Evolutionary conservation across 2,113 vertebrate species (phyloP).

Genomic region (Hydrochoerus hydrochaeris): DNA sequence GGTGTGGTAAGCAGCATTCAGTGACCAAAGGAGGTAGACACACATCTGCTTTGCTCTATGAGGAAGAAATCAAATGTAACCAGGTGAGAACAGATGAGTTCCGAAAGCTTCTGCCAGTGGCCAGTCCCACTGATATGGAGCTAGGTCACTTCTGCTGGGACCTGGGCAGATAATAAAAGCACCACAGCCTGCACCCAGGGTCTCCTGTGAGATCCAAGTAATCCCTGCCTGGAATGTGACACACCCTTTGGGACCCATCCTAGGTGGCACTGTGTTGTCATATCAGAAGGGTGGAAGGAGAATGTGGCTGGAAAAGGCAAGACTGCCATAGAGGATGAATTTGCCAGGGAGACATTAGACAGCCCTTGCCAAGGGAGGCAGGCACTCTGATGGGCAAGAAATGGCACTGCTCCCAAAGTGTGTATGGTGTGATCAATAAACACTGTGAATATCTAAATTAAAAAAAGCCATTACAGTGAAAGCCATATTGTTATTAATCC

Average conservation of each 20-base stretch:
- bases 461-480: not conserved
- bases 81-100: not conserved
- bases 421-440: not conserved
- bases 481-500: not conserved
- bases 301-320: not conserved
- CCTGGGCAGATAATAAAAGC: not conserved
- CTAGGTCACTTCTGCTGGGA: not conserved
- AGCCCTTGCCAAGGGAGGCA: not conserved
- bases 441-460: not conserved
- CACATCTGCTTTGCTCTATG: not conserved
- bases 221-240: not conserved
- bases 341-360: not conserved
- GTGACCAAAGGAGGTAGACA: not conserved
- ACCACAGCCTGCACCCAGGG: not conserved
- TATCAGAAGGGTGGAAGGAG: not conserved
- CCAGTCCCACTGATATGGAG: not conserved
- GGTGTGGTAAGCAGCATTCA: not conserved
- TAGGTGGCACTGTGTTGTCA: not conserved
- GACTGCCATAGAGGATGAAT: not conserved
- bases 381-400: not conserved
- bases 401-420: not conserved
- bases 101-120: not conserved
- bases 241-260: not conserved
- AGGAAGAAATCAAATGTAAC: not conserved
- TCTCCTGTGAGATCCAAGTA: not conserved